Evolutionary conservation across 2,888 invertebrate genomes (phyloP).

Genomic region (Anorthoa munda): DNA sequence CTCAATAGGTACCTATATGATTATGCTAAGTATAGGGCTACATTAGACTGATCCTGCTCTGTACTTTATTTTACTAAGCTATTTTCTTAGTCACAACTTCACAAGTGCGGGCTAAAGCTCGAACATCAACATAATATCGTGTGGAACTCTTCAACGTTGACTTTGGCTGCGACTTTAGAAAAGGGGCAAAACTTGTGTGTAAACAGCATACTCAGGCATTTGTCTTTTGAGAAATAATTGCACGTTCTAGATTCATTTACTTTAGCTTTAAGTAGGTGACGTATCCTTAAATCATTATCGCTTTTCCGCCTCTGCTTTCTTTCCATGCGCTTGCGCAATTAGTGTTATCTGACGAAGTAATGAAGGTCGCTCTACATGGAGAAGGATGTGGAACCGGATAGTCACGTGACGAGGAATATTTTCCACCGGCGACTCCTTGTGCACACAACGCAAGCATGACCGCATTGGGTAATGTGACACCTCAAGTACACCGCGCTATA

Average conservation of each 20-base stretch:
- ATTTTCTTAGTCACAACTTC: slow-evolving; percentile 12
- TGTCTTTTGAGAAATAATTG: background rate
- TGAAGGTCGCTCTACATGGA: slow-evolving; percentile 14
- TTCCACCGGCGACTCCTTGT: background rate
- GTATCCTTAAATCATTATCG: background rate
- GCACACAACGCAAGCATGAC: background rate
- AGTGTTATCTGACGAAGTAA: slow-evolving; percentile 17
- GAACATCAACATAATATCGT: slow-evolving; percentile 36
- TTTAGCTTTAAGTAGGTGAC: background rate
- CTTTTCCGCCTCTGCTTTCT: slow-evolving; percentile 39
- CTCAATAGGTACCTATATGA: background rate
- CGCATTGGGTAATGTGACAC: slow-evolving; percentile 11
- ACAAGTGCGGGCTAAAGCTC: slow-evolving; percentile 6
- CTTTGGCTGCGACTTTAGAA: slow-evolving; percentile 36
- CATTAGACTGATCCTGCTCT: background rate
- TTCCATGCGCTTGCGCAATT: slow-evolving; percentile 15
- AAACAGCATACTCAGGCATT: slow-evolving; percentile 9
- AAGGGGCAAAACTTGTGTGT: slow-evolving; percentile 15
- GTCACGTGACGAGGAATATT: background rate
- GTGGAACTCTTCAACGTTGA: slow-evolving; percentile 17
- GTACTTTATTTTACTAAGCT: slow-evolving; percentile 2
- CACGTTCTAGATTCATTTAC: slow-evolving; percentile 1
- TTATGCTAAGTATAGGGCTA: background rate
- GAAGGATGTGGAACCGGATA: slow-evolving; percentile 38
- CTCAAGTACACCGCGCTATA: slow-evolving; percentile 16